Percentiles rank a stretch among this genome's conserved stretches.
Evolutionary conservation across 1,140 invertebrate species (phyloP).

Genomic region (Spodoptera litura): DNA sequence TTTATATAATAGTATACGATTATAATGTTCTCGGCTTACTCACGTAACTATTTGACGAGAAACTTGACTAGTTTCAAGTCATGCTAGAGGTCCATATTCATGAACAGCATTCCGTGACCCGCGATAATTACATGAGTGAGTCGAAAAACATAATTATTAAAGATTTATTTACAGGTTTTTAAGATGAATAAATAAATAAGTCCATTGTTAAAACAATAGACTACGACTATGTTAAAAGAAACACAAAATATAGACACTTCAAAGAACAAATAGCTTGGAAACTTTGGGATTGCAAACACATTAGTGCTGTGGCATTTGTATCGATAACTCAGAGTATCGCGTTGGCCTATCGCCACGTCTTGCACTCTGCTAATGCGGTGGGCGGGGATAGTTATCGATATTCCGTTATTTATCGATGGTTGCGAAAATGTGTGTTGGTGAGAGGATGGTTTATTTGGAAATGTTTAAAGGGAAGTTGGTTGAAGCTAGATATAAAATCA

Average conservation of each 20-base stretch:
- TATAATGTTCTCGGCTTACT: too few species aligned
- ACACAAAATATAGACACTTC: slow-evolving; percentile 33
- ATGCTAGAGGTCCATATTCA: too few species aligned
- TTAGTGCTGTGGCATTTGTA: slow-evolving; percentile 56
- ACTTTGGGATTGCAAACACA: slow-evolving; percentile 57
- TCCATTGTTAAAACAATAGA: neutral
- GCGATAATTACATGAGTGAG: too few species aligned
- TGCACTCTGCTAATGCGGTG: slow-evolving; percentile 43
- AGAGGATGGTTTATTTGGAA: slow-evolving; percentile 6
- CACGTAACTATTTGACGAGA: too few species aligned
- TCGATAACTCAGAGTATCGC: slow-evolving; percentile 56
- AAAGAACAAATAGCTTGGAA: slow-evolving; percentile 46
- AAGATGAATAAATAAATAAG: too few species aligned
- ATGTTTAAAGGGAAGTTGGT: neutral
- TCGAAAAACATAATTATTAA: neutral
- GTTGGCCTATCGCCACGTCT: slow-evolving; percentile 57
- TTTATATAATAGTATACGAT: too few species aligned
- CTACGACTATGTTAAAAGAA: neutral
- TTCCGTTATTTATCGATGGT: slow-evolving; percentile 37
- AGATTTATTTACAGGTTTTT: neutral
- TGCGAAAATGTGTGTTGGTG: slow-evolving; percentile 11
- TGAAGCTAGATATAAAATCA: too few species aligned
- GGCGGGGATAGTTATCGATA: slow-evolving; percentile 41
- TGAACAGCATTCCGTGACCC: too few species aligned
- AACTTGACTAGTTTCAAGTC: too few species aligned